phyloP scores from a whole-genome alignment of 2,113 vertebrate species.

The Phylloscopus whistleri region DNA sequence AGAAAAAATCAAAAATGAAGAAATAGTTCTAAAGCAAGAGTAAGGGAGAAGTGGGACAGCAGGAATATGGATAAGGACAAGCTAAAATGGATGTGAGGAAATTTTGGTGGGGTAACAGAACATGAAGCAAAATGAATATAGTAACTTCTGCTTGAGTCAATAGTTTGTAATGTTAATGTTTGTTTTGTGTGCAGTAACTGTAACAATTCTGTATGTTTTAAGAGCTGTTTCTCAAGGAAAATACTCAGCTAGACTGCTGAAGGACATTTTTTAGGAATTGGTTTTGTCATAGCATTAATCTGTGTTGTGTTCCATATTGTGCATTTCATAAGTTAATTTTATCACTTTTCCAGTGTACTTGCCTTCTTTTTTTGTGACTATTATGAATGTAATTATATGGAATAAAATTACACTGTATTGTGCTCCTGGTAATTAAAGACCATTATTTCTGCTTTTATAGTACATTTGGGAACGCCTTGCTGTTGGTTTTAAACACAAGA shows the following conservation, averaged over 20 bases:
- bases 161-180: background rate
- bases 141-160: background rate
- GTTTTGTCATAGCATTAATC: background rate
- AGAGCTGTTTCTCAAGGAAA: background rate
- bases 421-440: slow-evolving; percentile 12
- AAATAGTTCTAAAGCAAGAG: background rate
- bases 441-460: slow-evolving; percentile 73
- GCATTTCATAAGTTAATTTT: background rate
- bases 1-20: background rate
- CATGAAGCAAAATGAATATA: background rate
- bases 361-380: background rate
- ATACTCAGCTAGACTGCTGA: background rate
- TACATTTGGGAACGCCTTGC: slow-evolving; percentile 91
- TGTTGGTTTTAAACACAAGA: slow-evolving; percentile 95
- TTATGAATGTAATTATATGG: background rate
- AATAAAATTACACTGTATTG: background rate
- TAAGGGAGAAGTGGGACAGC: background rate
- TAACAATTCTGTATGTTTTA: background rate
- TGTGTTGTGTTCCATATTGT: background rate
- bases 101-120: background rate
- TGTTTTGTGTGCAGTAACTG: background rate
- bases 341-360: background rate
- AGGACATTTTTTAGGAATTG: background rate
- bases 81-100: background rate
- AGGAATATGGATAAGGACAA: background rate